These are phyloP conservation scores for Metopolophium dirhodum DNA, from an alignment of 1,140 invertebrate genomes.

Conservation along the genomic window DNA sequence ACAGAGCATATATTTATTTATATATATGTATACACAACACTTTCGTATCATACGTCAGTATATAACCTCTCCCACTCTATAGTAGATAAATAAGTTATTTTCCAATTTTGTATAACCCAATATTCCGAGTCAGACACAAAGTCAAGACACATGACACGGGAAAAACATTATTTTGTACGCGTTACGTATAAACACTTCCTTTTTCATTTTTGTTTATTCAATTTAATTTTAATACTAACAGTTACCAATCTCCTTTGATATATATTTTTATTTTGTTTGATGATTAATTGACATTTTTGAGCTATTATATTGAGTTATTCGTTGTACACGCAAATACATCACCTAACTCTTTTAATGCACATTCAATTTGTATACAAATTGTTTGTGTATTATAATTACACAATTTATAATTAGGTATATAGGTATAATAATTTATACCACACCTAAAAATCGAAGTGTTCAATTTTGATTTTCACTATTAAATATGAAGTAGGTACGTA, in stretches of 20 bases:
- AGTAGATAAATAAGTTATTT: conserved; percentile 28
- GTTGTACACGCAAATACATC: not conserved
- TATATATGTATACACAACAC: not conserved
- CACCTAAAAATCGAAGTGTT: not conserved
- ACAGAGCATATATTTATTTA: not conserved
- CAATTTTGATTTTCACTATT: not conserved
- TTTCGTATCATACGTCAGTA: not conserved
- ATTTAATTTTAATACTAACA: not conserved
- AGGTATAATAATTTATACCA: not conserved
- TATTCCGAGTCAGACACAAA: not conserved
- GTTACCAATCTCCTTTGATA: not conserved
- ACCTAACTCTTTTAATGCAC: not conserved
- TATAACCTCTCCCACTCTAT: not conserved
- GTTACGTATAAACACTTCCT: not conserved
- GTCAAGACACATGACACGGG: not conserved
- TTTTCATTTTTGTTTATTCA: not conserved
- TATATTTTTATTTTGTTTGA: not conserved
- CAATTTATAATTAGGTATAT: not conserved
- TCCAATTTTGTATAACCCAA: conserved; percentile 2
- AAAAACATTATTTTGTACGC: not conserved
- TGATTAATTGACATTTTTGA: not conserved
- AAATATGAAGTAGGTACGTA: not conserved
- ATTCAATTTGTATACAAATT: not conserved
- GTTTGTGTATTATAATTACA: not conserved
- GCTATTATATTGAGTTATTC: not conserved